Evolutionary conservation across 2,113 vertebrate species (phyloP), one percentile per base, ranked within the genome.

Genomic region (Sminthopsis crassicaudata): DNA sequence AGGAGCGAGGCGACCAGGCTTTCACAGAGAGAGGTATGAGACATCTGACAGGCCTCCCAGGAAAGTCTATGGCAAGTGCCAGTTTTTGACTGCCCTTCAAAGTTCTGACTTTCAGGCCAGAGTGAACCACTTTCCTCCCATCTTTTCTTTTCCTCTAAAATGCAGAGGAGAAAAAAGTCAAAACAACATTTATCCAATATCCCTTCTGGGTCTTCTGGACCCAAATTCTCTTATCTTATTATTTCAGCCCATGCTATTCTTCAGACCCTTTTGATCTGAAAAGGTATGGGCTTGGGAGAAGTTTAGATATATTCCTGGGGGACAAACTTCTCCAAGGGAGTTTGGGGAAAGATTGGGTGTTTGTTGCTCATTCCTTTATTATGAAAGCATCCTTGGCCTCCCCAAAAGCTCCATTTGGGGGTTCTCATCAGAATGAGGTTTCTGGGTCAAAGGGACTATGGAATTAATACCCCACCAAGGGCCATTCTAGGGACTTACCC

Each of bases 1-100:
- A 99, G 98, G 99, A 99, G 95, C 99, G 99, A 98, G 99, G 99
- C 84, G 99, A 99, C 98, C 99, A 99, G 97, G 99, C 99, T 94
- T 99, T 99, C 98, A 99, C 99, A 7, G 99, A 99, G 97, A 99
- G 99, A 99, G 99, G 99, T 99, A 98, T 0, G 76, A 93, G 55
- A 4, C 0, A n/a, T 46, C 19, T 8, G 14, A 57, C 30, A 92
- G 53, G 46, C 2, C 1, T 19, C 48, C 3, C 27, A 0, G 3
- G 46, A 55, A 51, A 11, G 46, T 57, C 19, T 50, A 7, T 42
- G 52, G 52, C 8, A 53, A 36, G 12, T 76, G n/a, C 16, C 19
- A 42, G 19, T 84, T 84, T 19, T n/a, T 84, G 67, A 42, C n/a
- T 84, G 16, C 19, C 16, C 67, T 84, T 42, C 16, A 42, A 42